Conservation (phyloP, 2,113 vertebrate genomes). For the Phyllostomus hastatus region DNA sequence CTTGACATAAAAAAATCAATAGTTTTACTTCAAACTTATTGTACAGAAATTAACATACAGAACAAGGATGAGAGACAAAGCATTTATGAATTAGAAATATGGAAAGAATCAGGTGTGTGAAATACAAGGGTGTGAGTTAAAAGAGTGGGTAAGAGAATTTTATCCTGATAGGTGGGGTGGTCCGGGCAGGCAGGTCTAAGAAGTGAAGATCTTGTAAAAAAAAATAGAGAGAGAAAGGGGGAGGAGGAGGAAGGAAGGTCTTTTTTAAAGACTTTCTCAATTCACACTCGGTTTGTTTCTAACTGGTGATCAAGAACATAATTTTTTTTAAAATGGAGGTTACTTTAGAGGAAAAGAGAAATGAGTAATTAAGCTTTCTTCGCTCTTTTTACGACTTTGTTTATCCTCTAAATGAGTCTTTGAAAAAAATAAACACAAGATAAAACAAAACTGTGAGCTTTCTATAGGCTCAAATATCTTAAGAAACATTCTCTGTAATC, state of each 20-base stretch:
- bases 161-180: not conserved
- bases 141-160: not conserved
- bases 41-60: not conserved
- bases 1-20: not conserved
- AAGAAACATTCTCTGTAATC: constrained; percentile 1
- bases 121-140: not conserved
- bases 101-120: not conserved
- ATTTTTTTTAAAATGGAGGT: not conserved
- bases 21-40: not conserved
- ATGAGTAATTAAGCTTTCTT: not conserved
- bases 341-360: not conserved
- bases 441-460: not conserved
- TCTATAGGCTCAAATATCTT: not conserved
- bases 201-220: not conserved
- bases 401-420: not conserved
- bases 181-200: not conserved
- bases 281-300: not conserved
- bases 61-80: not conserved
- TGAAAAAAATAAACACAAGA: not conserved
- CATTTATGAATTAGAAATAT: not conserved
- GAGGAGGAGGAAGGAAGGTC: not conserved
- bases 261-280: not conserved
- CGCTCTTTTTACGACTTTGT: not conserved
- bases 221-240: not conserved
- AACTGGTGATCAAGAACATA: not conserved